Base-by-base conservation (phyloP, 2,113 vertebrate species). In the Enhydra lutris region DNA sequence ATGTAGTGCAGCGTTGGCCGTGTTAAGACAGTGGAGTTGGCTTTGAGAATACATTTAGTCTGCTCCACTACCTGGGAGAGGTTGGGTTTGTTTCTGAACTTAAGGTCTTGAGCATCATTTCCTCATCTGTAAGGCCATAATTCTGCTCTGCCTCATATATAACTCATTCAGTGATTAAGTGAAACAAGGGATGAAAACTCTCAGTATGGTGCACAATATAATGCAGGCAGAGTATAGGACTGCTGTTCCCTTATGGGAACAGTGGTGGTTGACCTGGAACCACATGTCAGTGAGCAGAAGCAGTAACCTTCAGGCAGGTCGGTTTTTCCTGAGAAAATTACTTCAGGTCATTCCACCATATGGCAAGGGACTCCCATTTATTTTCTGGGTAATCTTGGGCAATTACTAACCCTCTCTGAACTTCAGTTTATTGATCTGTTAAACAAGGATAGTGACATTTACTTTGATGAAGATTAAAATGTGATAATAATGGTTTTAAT, bases 401-500 rank as follows among this genome's bases (percentile, higher is more conserved):
- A 63, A 57, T 89, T 74, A 47, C 87, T 74, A 61, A 91, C 57
- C 71, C 34, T 91, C 71, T 91, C 39, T 73, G 91, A 74, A 87
- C 59, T 92, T 96, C 73, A 21, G 63, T 87, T 93, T 92, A 96
- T 94, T 83, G 76, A 96, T 93, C 89, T 96, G 20, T 91, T 94
- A 89, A 89, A 42, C 69, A 92, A 87, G 69, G 55, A 84, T 90
- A 97, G 97, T 94, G 83, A 26, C 89, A 86, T 96, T 97, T 96
- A 91, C 85, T 97, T 76, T 93, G 82, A 89, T 86, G 89, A 83
- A 73, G 93, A 96, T 98, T 95, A 79, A 96, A 94, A 80, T 93
- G 84, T 47, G 65, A 59, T 97, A 86, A 94, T 91, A 91, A 91
- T 61, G 57, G 79, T 61, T 94, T 94, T 95, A 95, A 93, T 82